phyloP scores from a whole-genome alignment of 2,113 vertebrate species.

The Rallus limicola region DNA sequence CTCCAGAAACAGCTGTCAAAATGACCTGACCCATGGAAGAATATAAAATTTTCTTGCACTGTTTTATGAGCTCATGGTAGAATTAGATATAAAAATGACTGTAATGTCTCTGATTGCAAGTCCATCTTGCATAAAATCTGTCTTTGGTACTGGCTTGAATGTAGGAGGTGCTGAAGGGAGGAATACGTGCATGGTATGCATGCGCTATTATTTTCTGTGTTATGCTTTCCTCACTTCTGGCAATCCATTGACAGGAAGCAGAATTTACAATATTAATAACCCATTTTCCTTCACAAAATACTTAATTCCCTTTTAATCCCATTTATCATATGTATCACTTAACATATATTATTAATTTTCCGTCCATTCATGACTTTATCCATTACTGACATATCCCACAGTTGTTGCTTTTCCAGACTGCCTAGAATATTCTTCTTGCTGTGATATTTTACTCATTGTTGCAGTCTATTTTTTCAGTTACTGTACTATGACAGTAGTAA shows the following conservation, averaged over 20 bases:
- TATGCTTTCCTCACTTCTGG: background rate
- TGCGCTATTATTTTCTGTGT: background rate
- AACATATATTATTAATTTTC: background rate
- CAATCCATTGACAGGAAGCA: background rate
- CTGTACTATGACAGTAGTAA: background rate
- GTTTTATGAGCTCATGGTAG: background rate
- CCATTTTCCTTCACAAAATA: background rate
- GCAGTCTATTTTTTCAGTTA: background rate
- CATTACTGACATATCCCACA: background rate
- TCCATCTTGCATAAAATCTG: background rate
- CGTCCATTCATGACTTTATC: background rate
- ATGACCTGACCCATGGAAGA: background rate
- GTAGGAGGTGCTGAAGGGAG: background rate
- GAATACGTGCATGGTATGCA: background rate
- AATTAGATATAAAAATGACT: background rate
- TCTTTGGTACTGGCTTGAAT: background rate
- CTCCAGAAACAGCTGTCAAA: background rate
- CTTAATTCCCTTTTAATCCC: background rate
- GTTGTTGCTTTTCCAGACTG: background rate
- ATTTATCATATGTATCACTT: background rate
- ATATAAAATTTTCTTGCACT: background rate
- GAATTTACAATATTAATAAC: background rate
- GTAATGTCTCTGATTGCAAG: background rate
- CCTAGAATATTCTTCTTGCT: background rate
- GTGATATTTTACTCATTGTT: background rate